A percentile compares a stretch with the other conserved stretches of the same genome.
These are phyloP conservation scores for Pogona vitticeps DNA, from an alignment of 2,113 vertebrate species.

Conservation along the genomic window DNA sequence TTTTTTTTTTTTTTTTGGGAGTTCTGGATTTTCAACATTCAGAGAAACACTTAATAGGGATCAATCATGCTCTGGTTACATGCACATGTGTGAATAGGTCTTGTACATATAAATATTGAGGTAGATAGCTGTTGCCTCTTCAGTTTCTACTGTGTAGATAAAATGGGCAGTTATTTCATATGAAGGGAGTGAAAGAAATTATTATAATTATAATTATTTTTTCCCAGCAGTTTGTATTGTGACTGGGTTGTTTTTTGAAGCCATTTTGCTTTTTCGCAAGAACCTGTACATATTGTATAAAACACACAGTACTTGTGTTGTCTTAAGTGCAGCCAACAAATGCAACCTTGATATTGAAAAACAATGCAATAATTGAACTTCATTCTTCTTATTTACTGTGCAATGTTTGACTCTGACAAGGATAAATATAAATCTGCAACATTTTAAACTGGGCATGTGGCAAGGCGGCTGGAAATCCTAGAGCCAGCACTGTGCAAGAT, in stretches of 20 bases:
- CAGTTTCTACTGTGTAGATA: slow-evolving; percentile 77
- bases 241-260: slow-evolving; percentile 53
- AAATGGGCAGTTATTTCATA: slow-evolving; percentile 70
- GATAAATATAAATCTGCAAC: slow-evolving; percentile 46
- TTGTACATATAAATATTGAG: slow-evolving; percentile 41
- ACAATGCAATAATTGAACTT: slow-evolving; percentile 48
- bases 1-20: too few relatives aligned
- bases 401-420: slow-evolving; percentile 25
- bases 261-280: slow-evolving; percentile 51
- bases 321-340: slow-evolving; percentile 60
- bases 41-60: slow-evolving; percentile 6
- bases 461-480: slow-evolving; percentile 36
- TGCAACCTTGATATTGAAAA: slow-evolving; percentile 37
- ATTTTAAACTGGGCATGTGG: slow-evolving; percentile 42
- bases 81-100: slow-evolving; percentile 29
- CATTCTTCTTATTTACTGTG: slow-evolving; percentile 30
- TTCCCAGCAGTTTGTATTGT: slow-evolving; percentile 52
- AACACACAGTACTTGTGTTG: slow-evolving; percentile 58
- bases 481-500: background rate
- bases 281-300: slow-evolving; percentile 69
- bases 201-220: slow-evolving; percentile 43
- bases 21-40: background rate
- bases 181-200: slow-evolving; percentile 73
- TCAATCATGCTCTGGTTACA: slow-evolving; percentile 37
- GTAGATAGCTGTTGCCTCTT: slow-evolving; percentile 69